Evolutionary conservation across 2,888 invertebrate genomes (phyloP), one percentile per base, ranked within the genome.

Genomic region (Mellilla xanthometata): DNA sequence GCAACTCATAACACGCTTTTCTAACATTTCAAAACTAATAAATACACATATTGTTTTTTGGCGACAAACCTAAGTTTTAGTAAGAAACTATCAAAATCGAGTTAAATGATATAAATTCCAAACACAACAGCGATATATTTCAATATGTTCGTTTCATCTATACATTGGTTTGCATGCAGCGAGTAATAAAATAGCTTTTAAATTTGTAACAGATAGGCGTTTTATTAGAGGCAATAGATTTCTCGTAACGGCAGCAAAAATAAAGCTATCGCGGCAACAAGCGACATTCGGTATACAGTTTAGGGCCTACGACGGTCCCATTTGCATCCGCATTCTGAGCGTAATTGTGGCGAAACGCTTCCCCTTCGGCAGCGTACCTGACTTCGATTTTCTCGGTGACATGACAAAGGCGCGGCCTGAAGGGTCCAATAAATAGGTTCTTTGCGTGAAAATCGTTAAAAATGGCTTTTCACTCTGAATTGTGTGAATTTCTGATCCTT

Each of bases 381-480:
- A 79, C 76, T 85, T 82, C 83, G 83, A 84, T 86, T 85, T 85
- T 81, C 77, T 72, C 71, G 71, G 63, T 71, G 70, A 87, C 86
- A 87, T 79, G 83, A 85, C 80, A 87, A 88, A 87, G 85, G 87
- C 86, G 86, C 84, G 86, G 86, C 78, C 82, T 82, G 68, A 79
- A 72, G 81, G 81, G 81, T 60, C 81, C 84, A 81, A 87, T 87
- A 86, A 84, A 85, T 85, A 83, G 76, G 73, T 70, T 69, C 60
- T 58, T 62, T 72, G 75, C 77, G 78, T 78, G 80, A 79, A 81
- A 82, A 83, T 82, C 80, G 81, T 83, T 79, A 79, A 84, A 85
- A 82, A 79, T 74, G 68, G 63, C 60, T 60, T 49, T 67, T 54
- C 50, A 53, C 57, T 53, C 57, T 45, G 47, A 42, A 56, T 59